Evolutionary conservation across 2,113 vertebrate genomes (phyloP), one percentile per base, ranked within the genome.

Genomic region (Colius striatus): DNA sequence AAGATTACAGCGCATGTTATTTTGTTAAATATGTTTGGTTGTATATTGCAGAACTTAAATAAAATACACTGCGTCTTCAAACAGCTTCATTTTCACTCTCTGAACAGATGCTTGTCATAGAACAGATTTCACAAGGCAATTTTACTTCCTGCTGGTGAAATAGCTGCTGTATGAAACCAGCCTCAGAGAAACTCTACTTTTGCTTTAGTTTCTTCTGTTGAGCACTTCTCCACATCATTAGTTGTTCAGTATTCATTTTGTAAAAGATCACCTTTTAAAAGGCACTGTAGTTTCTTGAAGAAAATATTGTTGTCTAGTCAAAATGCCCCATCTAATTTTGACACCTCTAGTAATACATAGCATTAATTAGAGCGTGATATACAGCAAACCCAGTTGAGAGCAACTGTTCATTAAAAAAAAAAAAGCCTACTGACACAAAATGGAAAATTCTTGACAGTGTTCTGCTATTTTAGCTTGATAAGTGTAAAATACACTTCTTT

Each of bases 131-230:
- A 85, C 16, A 55, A 76, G 68, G 84, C 53, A 54, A 89, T 95
- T 95, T 95, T 96, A 94, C 48, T 92, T 97, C 95, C 95, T 95
- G 89, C 82, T 93, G 91, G 66, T 92, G 91, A 96, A 97, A 96
- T 86, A 96, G 61, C 58, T 91, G 74, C 84, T 94, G 9, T 93
- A 89, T 84, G 87, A 97, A 96, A 96, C 74, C 54, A 74, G 84
- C 86, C 66, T 57, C 77, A 41, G 51, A 93, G 29, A 82, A 92
- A 96, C 60, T 55, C 36, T 85, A 30, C 72, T 47, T 78, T 81
- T 81, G 63, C 78, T 96, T 92, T 63, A 75, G 65, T 95, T 95
- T 96, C 72, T 92, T 89, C 87, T 89, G 47, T 89, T 61, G n/a
- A 61, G 92, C 79, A 55, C 50, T 96, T 96, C 89, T 82, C 13